These are phyloP conservation scores for Operophtera brumata DNA, from an alignment of 2,888 invertebrate species.

Conservation along the genomic window DNA sequence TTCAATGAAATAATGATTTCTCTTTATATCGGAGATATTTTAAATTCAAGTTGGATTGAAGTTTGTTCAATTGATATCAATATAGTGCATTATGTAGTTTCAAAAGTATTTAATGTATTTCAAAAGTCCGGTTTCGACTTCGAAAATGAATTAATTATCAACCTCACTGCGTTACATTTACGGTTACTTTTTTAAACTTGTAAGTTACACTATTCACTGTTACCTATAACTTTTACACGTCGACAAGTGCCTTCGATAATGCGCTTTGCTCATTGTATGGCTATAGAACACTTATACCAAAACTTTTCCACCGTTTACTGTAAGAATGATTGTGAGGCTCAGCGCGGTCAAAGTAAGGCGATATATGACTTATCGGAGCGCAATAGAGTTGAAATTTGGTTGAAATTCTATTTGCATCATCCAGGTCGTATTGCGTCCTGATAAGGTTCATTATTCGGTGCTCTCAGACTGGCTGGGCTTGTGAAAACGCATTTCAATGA, in stretches of 20 bases:
- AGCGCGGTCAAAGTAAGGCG: not conserved
- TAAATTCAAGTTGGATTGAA: not conserved
- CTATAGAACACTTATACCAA: conserved; percentile 21
- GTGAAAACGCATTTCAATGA: conserved; percentile 24
- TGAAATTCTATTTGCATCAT: not conserved
- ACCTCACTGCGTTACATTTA: conserved; percentile 15
- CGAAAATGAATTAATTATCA: not conserved
- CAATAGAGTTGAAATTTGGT: not conserved
- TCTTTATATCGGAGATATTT: too few relatives aligned
- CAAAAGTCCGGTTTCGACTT: conserved; percentile 5
- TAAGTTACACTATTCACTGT: conserved; percentile 22
- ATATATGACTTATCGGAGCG: not conserved
- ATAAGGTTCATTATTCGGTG: not conserved
- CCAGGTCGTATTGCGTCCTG: not conserved
- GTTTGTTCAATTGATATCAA: not conserved
- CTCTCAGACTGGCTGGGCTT: not conserved
- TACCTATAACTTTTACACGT: conserved; percentile 8
- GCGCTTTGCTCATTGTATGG: conserved; percentile 12
- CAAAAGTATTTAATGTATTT: not conserved
- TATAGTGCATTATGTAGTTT: not conserved
- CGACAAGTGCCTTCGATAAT: conserved; percentile 15
- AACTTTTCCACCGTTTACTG: conserved; percentile 29
- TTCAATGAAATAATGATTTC: too few relatives aligned
- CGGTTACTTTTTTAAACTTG: too few relatives aligned
- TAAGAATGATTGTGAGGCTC: conserved; percentile 20